These are phyloP conservation scores for Strigamia transsilvanica DNA, from an alignment of 2,888 invertebrate species.

Conservation along the genomic window DNA sequence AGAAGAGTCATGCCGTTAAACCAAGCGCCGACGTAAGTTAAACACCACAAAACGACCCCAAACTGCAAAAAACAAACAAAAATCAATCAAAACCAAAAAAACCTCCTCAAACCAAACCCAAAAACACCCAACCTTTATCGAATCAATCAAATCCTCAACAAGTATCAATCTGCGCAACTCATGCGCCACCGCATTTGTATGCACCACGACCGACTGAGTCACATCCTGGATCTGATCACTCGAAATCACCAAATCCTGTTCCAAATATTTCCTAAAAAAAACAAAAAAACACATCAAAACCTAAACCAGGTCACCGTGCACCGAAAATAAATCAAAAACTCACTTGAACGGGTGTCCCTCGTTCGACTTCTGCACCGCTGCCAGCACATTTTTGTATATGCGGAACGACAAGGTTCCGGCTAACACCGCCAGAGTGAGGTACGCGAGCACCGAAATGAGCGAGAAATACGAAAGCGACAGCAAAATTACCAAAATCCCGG, in stretches of 20 bases:
- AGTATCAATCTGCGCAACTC: slow-evolving; percentile 93
- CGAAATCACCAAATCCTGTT: slow-evolving; percentile 84
- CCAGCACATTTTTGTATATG: slow-evolving; percentile 93
- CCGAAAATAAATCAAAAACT: slow-evolving; percentile 64
- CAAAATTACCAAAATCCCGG: slow-evolving; percentile 85
- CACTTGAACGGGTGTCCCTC: slow-evolving; percentile 99
- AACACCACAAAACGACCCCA: slow-evolving; percentile 91
- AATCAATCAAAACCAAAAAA: neutral
- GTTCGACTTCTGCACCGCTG: slow-evolving; percentile 91
- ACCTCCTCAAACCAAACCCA: neutral
- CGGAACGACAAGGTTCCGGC: slow-evolving; percentile 91
- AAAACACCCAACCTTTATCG: slow-evolving; percentile 64
- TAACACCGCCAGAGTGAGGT: slow-evolving; percentile 85
- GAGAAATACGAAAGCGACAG: slow-evolving; percentile 94
- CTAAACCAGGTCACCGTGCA: neutral
- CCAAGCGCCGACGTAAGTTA: slow-evolving; percentile 98
- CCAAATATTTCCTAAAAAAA: slow-evolving; percentile 77
- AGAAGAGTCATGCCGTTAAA: slow-evolving; percentile 99
- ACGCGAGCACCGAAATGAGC: slow-evolving; percentile 93
- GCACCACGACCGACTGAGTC: slow-evolving; percentile 85
- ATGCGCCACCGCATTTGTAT: slow-evolving; percentile 80
- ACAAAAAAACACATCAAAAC: slow-evolving; percentile 15
- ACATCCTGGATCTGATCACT: slow-evolving; percentile 90
- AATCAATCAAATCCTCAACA: slow-evolving; percentile 94
- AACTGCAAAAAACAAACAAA: slow-evolving; percentile 75